Evolutionary conservation across 2,888 invertebrate species (phyloP), one percentile per base, ranked within the genome.

Genomic region (Kryphioiulus occultus): DNA sequence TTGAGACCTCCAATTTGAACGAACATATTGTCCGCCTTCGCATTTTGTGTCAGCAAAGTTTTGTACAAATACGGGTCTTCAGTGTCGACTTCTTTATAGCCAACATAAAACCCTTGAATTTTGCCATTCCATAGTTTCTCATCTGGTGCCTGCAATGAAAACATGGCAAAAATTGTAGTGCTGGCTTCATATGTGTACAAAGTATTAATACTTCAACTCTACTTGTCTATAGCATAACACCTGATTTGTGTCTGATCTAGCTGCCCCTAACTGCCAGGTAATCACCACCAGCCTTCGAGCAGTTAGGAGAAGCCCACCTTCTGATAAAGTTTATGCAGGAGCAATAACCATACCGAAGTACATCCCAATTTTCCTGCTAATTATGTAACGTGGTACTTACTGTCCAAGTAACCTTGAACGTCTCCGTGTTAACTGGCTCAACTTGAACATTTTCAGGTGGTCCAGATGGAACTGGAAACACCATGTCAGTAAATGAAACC

Each of bases 351-450:
- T 7, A 35, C 35, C 35, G 7, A 4, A 4, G 35, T 35, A 35
- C 2, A 2, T 7, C 35, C 35, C 35, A 35, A 35, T 35, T 35
- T 35, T 35, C n/a, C 35, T 35, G 7, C 35, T 35, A 35, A 35
- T 35, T 17, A 83, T 83, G 83, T 7, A 83, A 22, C 0, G 17
- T n/a, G 22, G 26, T 35, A 83, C 30, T 84, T 15, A 84, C 92
- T 91, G 91, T 90, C 92, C 92, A 92, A 7, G 90, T 90, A 19
- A 92, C 91, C 87, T 91, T 90, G 0, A 92, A 89, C 5, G 91
- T 90, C 89, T 92, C 91, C 7, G 92, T 91, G 12, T 91, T 91
- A 7, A 91, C 90, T 1, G 92, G 91, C 87, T 90, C 91, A 3
- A 91, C 91, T 85, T 89, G 89, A 2, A 92, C 91, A 85, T 91